A percentile compares a stretch with the other conserved stretches of the same genome.
phyloP scores from a whole-genome alignment of 2,888 invertebrate species.

The Lithosia quadra region DNA sequence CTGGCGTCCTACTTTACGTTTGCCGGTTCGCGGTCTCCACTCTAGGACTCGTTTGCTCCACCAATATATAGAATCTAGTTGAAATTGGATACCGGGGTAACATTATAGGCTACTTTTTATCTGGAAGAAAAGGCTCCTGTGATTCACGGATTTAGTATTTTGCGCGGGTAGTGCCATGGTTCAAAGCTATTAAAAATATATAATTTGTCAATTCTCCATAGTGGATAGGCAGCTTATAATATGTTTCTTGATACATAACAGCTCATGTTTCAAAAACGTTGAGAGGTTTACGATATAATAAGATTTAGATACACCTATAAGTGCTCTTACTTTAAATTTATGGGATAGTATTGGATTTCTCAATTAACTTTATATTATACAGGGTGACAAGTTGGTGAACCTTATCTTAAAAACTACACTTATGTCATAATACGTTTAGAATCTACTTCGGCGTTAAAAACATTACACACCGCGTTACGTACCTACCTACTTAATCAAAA shows the following conservation, averaged over 20 bases:
- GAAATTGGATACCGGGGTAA: not conserved
- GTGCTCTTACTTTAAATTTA: slow-evolving; percentile 24
- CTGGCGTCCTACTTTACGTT: too few relatives aligned
- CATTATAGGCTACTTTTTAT: not conserved
- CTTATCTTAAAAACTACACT: not conserved
- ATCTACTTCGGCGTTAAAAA: not conserved
- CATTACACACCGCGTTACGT: not conserved
- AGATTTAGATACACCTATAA: slow-evolving; percentile 28
- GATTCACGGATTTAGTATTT: too few relatives aligned
- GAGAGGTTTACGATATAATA: slow-evolving; percentile 39
- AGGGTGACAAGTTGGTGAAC: not conserved
- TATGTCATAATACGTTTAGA: not conserved
- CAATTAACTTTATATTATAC: not conserved
- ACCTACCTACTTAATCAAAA: too few relatives aligned
- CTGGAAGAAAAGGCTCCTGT: not conserved
- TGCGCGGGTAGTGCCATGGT: too few relatives aligned
- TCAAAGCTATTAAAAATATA: not conserved
- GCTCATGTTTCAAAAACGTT: slow-evolving; percentile 41
- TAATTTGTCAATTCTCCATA: slow-evolving; percentile 1
- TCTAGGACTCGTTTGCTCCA: too few relatives aligned
- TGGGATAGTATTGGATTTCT: slow-evolving; percentile 16
- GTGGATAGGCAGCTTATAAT: not conserved
- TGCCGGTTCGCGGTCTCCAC: too few relatives aligned
- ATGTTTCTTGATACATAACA: slow-evolving; percentile 30
- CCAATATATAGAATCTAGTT: too few relatives aligned